Conservation (phyloP, 2,113 vertebrate species). For the Bettongia penicillata region DNA sequence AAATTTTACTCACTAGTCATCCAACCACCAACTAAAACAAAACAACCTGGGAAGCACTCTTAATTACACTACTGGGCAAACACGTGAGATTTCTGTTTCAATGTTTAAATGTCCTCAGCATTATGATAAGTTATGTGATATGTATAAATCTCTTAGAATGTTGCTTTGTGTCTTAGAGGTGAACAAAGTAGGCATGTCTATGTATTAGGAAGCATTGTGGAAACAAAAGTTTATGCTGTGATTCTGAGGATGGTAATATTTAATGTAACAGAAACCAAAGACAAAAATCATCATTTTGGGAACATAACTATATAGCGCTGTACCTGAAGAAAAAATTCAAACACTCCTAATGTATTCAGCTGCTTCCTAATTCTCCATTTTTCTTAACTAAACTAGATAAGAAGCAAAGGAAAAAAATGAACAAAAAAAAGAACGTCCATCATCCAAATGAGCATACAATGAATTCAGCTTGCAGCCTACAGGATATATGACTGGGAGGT, state of each 20-base stretch:
- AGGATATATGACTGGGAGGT: constrained; percentile 57
- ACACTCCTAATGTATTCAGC: constrained; percentile 61
- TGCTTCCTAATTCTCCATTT: constrained; percentile 62
- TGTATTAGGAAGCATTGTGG: constrained; percentile 38
- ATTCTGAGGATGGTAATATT: constrained; percentile 62
- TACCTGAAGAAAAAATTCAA: constrained; percentile 64
- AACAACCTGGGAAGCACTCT: constrained; percentile 8
- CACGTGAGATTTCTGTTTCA: constrained; percentile 57
- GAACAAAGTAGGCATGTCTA: constrained; percentile 53
- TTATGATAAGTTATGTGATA: neutral
- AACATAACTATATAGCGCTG: constrained; percentile 16
- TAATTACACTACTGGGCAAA: constrained; percentile 11
- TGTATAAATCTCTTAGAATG: constrained; percentile 28
- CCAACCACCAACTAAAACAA: constrained; percentile 64
- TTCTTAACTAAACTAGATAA: constrained; percentile 71
- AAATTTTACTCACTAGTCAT: constrained; percentile 75
- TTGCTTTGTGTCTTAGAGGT: constrained; percentile 53
- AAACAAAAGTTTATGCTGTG: constrained; percentile 55
- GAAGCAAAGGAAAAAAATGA: constrained; percentile 48
- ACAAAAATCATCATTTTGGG: constrained; percentile 62
- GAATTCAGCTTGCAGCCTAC: constrained; percentile 63
- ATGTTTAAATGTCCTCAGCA: constrained; percentile 37
- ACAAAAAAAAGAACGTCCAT: constrained; percentile 64
- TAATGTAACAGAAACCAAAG: constrained; percentile 67
- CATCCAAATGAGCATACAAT: constrained; percentile 53